Evolutionary conservation across 2,888 invertebrate genomes (phyloP).

Genomic region (Trachelus tabidus): DNA sequence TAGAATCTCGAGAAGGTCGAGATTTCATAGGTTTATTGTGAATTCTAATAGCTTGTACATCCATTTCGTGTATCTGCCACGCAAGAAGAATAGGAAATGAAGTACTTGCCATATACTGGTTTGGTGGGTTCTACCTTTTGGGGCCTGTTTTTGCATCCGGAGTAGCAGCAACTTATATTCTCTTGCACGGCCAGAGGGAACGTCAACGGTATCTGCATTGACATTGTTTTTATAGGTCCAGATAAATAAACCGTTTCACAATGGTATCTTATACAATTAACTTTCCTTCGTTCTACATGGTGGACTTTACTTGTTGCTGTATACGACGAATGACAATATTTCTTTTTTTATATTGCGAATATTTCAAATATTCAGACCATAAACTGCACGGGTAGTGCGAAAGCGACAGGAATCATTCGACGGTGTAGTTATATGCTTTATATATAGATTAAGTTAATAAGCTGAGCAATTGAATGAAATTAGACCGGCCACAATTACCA

Average conservation of each 20-base stretch:
- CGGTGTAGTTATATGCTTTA: neutral
- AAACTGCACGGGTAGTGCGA: neutral
- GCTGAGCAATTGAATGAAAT: neutral
- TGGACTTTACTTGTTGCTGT: neutral
- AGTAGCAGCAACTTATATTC: neutral
- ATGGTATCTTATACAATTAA: no score
- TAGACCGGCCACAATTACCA: neutral
- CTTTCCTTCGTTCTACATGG: neutral
- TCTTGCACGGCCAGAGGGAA: neutral
- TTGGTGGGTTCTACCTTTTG: neutral
- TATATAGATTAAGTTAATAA: neutral
- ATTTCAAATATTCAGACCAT: neutral
- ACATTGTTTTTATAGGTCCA: neutral
- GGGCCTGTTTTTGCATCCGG: constrained; percentile 2
- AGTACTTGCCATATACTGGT: constrained; percentile 3
- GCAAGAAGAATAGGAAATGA: neutral
- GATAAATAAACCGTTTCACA: neutral
- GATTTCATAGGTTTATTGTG: neutral
- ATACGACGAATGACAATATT: neutral
- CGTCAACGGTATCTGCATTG: neutral
- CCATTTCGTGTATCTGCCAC: neutral
- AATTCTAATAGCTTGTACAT: neutral
- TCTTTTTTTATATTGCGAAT: neutral
- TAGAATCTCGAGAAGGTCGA: neutral
- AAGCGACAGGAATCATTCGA: neutral